Evolutionary conservation across 2,113 vertebrate species (phyloP).

Genomic region (Stictonetta naevosa): DNA sequence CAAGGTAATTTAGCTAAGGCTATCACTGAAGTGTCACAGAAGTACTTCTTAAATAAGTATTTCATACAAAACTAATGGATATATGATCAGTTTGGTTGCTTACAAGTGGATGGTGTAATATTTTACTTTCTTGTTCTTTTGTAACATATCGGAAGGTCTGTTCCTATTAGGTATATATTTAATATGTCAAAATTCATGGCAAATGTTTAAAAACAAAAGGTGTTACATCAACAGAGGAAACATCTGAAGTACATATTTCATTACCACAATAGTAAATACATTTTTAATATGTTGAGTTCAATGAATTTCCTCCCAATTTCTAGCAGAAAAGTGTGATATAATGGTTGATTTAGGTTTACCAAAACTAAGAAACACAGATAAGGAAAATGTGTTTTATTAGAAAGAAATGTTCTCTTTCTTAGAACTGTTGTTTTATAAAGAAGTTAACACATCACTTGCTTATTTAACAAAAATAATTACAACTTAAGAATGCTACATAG

Average conservation of each 20-base stretch:
- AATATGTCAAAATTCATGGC: not conserved
- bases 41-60: not conserved
- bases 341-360: accelerated
- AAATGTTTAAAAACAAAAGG: not conserved
- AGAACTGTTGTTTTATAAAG: not conserved
- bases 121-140: not conserved
- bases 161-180: not conserved
- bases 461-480: not conserved
- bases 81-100: not conserved
- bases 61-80: not conserved
- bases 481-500: not conserved
- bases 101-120: not conserved
- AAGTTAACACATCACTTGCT: not conserved
- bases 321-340: not conserved
- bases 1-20: not conserved
- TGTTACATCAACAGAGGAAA: not conserved
- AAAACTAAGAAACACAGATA: not conserved
- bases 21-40: not conserved
- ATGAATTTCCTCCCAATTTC: not conserved
- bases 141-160: not conserved
- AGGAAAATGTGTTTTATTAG: not conserved
- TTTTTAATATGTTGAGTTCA: not conserved
- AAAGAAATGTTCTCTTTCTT: not conserved
- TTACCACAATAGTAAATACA: not conserved
- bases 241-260: not conserved